Evolutionary conservation across 2,113 vertebrate species (phyloP).

Genomic region (Fregata magnificens): DNA sequence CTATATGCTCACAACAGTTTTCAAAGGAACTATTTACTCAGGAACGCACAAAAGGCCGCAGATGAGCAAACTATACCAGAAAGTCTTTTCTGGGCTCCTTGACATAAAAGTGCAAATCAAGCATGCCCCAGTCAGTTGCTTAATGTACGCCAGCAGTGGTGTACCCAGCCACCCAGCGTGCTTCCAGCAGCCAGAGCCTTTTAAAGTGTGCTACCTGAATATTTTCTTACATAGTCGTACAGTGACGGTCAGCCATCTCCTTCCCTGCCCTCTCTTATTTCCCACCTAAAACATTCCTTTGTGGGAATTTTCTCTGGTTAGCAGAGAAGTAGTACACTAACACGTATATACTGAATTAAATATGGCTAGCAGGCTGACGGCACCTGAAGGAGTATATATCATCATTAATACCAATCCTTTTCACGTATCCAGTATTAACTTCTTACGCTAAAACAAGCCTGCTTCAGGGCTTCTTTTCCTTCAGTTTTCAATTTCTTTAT

Average conservation of each 20-base stretch:
- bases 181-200: conserved; percentile 30
- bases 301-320: not conserved
- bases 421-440: not conserved
- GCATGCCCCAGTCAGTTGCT: not conserved
- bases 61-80: conserved; percentile 38
- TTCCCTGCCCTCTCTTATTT: not conserved
- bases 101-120: conserved; percentile 3
- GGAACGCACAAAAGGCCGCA: not conserved
- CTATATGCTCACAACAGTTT: conserved; percentile 28
- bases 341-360: not conserved
- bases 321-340: not conserved
- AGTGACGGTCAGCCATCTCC: not conserved
- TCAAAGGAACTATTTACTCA: conserved; percentile 38
- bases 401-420: not conserved
- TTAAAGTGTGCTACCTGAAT: conserved; percentile 15
- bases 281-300: not conserved
- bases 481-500: not conserved
- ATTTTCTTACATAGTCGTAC: not conserved
- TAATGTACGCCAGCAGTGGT: not conserved
- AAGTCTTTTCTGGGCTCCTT: conserved; percentile 36
- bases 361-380: not conserved
- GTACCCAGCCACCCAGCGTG: conserved; percentile 5
- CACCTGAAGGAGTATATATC: not conserved
- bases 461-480: not conserved
- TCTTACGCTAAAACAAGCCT: not conserved